phyloP scores from a whole-genome alignment of 2,797 vertebrate genomes.

The Mallotus villosus region DNA sequence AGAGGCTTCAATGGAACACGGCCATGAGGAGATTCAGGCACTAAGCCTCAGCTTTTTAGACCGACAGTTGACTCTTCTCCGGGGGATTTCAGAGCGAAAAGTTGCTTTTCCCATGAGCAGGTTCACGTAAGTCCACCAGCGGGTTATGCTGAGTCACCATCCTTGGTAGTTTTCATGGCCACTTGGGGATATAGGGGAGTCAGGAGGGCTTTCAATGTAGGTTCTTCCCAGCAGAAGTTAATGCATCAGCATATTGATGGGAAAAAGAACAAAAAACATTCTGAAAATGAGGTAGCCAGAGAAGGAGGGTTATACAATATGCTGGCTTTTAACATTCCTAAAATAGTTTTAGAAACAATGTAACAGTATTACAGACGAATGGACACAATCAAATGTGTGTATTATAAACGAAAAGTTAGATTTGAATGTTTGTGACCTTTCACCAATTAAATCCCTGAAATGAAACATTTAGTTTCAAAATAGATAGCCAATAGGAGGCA shows the following conservation, averaged over 20 bases:
- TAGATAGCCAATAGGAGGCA: constrained; percentile 51
- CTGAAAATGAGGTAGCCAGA: constrained; percentile 36
- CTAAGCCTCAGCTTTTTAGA: constrained; percentile 37
- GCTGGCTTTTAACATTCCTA: constrained; percentile 11
- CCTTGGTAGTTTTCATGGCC: constrained; percentile 35
- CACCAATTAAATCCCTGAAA: constrained; percentile 32
- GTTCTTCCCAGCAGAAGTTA: constrained; percentile 33
- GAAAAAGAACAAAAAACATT: constrained; percentile 15
- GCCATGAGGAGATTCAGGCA: constrained; percentile 54
- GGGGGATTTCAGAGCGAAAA: constrained; percentile 43
- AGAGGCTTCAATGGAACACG: constrained; percentile 59
- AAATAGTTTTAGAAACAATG: constrained; percentile 14
- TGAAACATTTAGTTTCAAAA: constrained; percentile 51
- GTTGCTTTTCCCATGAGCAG: constrained; percentile 48
- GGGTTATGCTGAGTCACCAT: constrained; percentile 47
- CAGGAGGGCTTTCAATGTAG: constrained; percentile 36
- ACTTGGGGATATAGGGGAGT: constrained; percentile 32
- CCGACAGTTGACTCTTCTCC: constrained; percentile 62
- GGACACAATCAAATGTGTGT: background rate
- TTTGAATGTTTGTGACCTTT: constrained; percentile 28
- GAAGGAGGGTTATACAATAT: constrained; percentile 7
- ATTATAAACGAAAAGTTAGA: background rate
- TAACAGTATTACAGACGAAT: constrained; percentile 10
- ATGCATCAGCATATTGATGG: constrained; percentile 49
- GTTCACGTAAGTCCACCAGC: constrained; percentile 50